phyloP scores from a whole-genome alignment of 2,113 vertebrate genomes.

The Balaeniceps rex region DNA sequence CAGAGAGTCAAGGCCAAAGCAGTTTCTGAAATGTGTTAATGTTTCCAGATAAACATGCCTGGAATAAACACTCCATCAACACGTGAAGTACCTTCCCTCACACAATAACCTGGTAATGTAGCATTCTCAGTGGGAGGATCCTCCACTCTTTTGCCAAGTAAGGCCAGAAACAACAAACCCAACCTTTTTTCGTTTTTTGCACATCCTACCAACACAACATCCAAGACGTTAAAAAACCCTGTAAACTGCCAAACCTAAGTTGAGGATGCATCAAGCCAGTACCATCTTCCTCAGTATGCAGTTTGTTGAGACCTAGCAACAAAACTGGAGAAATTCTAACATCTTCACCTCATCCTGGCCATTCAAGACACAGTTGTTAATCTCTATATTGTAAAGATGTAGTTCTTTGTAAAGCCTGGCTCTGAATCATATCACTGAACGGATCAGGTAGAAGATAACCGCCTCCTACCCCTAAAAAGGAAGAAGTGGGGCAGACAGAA shows the following conservation, averaged over 20 bases:
- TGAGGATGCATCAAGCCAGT: not conserved
- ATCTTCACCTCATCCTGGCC: not conserved
- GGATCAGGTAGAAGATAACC: not conserved
- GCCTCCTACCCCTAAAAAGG: not conserved
- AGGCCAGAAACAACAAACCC: not conserved
- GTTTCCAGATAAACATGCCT: not conserved
- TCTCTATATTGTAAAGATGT: not conserved
- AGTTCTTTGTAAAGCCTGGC: not conserved
- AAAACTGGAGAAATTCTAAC: not conserved
- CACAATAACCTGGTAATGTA: not conserved
- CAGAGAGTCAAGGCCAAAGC: not conserved
- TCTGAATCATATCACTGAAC: not conserved
- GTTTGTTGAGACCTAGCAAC: not conserved
- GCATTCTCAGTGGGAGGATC: not conserved
- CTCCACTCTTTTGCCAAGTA: not conserved
- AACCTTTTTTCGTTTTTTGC: not conserved
- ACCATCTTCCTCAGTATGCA: not conserved
- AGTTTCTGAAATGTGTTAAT: not conserved
- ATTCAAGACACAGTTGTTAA: not conserved
- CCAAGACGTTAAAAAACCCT: not conserved
- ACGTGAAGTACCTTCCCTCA: not conserved
- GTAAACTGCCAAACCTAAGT: not conserved
- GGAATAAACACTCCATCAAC: not conserved
- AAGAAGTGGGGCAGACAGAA: not conserved
- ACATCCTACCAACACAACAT: not conserved